A percentile compares a stretch with the other conserved stretches of the same genome.
Evolutionary conservation across 2,113 vertebrate genomes (phyloP).

Genomic region (Oenanthe oenanthe): DNA sequence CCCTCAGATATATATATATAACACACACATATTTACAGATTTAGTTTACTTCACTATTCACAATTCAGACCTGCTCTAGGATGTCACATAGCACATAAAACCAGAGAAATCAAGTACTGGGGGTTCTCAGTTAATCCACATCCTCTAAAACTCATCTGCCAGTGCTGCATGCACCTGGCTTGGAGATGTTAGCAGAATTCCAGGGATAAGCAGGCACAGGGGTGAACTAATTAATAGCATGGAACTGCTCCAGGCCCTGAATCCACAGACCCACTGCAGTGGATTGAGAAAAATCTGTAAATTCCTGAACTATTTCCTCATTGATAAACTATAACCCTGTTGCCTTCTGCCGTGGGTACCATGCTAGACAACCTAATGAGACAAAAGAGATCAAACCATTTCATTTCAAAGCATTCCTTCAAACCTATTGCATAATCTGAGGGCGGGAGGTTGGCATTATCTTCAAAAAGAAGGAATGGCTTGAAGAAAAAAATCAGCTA

Average conservation of each 20-base stretch:
- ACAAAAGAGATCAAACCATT: not conserved
- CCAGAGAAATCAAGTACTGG: not conserved
- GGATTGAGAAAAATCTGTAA: not conserved
- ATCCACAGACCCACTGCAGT: accelerated
- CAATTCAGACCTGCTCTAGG: not conserved
- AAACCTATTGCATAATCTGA: conserved; percentile 15
- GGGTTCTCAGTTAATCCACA: not conserved
- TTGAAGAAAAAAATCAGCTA: conserved; percentile 21
- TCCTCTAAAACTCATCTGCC: not conserved
- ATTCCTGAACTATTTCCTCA: not conserved
- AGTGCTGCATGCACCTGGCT: not conserved
- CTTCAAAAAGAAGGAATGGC: conserved; percentile 57
- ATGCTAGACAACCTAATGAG: not conserved
- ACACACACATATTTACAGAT: not conserved
- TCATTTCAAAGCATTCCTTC: conserved; percentile 56
- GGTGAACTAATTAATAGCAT: not conserved
- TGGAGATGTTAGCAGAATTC: not conserved
- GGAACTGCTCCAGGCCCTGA: not conserved
- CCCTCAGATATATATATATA: not conserved
- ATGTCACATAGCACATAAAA: not conserved
- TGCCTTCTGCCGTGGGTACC: not conserved
- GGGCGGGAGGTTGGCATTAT: not conserved
- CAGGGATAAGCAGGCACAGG: not conserved
- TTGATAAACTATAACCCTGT: not conserved
- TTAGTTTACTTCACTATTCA: not conserved